These are phyloP conservation scores for Ptychodera flava DNA, from an alignment of 35 echinoderm and acorn worm species.

Conservation along the genomic window DNA sequence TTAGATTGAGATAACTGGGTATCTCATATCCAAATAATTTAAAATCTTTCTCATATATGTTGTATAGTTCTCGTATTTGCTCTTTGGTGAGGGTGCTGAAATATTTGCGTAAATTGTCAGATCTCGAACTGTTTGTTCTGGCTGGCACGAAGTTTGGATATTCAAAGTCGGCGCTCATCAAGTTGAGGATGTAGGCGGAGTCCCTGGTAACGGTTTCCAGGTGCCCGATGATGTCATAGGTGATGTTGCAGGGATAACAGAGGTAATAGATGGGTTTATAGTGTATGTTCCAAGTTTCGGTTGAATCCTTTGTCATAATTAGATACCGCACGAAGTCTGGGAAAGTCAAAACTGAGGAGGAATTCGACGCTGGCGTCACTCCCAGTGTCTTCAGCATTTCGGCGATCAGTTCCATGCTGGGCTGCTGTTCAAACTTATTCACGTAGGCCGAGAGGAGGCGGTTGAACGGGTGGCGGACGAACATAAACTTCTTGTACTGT, in stretches of 20 bases:
- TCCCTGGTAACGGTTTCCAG: conserved; percentile 74
- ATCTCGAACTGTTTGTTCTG: conserved; percentile 66
- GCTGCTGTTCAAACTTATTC: conserved; percentile 31
- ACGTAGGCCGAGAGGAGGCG: conserved; percentile 51
- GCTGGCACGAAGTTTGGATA: conserved; percentile 34
- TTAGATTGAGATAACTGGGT: background rate
- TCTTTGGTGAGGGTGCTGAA: conserved; percentile 38
- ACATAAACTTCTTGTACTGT: conserved; percentile 54
- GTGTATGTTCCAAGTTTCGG: conserved; percentile 44
- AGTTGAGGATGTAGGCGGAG: conserved; percentile 57
- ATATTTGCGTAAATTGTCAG: conserved; percentile 34
- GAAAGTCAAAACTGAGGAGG: background rate
- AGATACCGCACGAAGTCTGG: background rate
- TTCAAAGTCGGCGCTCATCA: conserved; percentile 43
- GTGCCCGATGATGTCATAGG: conserved; percentile 82
- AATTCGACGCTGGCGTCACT: background rate
- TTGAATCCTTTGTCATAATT: background rate
- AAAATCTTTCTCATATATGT: conserved; percentile 64
- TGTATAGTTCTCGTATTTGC: conserved; percentile 39
- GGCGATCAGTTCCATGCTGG: background rate
- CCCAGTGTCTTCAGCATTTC: background rate
- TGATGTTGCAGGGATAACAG: conserved; percentile 62
- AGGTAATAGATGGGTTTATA: conserved; percentile 66
- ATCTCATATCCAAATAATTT: conserved; percentile 52
- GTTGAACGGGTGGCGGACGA: conserved; percentile 50